Evolutionary conservation across 2,113 vertebrate species (phyloP), one percentile per base, ranked within the genome.

Genomic region (Gasterosteus aculeatus): DNA sequence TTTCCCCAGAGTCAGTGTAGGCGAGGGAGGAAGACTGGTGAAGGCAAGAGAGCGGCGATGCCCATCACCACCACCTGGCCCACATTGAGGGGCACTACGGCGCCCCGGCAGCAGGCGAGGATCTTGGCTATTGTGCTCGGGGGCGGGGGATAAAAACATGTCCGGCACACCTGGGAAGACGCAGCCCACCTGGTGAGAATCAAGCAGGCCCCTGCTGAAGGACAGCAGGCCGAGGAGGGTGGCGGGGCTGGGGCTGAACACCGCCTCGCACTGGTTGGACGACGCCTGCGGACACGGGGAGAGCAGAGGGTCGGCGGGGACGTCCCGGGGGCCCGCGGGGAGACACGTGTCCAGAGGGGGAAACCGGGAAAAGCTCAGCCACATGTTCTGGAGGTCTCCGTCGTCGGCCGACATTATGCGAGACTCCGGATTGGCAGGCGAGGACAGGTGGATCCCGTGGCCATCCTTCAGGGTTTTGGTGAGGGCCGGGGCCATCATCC

Each of bases 401-500:
- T 94, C 94, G 60, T 94, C 94, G 59, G 90, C 91, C 16, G 90
- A 85, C 86, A 92, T 94, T 90, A 94, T 88, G 92, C 87, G 93
- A 87, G 86, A 92, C 72, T 95, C 94, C 91, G 85, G 89, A 88
- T 94, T 92, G 72, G 95, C 91, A 87, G 93, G 94, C 35, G 94
- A 91, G 69, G 94, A 94, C 90, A 97, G 93, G 90, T 95, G 93
- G 94, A 96, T 92, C 88, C 94, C 93, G 81, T 92, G 91, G 88
- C 90, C 91, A 90, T 96, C 95, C 88, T 95, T 91, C 80, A 94
- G 85, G 91, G 93, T 89, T 91, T 96, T 96, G 87, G 94, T 95
- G 84, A 96, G 93, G 76, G 95, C 96, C 87, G 96, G 96, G 92
- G 95, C 95, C 96, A 98, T 42, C 22, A 26, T 97, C 91, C 7